These are phyloP conservation scores for Peromyscus aztecus DNA, from an alignment of 2,797 vertebrate genomes.

Conservation along the genomic window DNA sequence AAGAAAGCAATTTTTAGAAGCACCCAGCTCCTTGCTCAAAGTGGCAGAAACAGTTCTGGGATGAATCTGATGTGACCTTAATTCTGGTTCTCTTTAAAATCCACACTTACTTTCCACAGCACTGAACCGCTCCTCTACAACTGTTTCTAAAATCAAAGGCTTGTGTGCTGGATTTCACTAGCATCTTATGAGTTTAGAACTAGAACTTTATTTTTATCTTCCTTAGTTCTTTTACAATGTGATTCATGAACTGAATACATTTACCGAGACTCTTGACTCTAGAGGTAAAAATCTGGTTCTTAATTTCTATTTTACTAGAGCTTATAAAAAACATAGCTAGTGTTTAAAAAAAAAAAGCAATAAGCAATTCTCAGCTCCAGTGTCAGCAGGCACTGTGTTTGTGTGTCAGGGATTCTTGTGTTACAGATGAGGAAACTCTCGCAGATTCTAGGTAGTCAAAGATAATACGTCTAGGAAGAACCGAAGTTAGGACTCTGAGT, in stretches of 20 bases:
- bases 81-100: not conserved
- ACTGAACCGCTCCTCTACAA: not conserved
- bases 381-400: not conserved
- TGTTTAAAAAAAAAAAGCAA: not conserved
- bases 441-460: constrained; percentile 8
- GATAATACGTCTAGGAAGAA: not conserved
- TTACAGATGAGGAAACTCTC: constrained; percentile 18
- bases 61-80: not conserved
- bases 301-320: not conserved
- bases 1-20: constrained; percentile 41
- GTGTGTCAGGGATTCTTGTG: not conserved
- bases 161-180: not conserved
- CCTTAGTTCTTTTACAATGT: constrained; percentile 37
- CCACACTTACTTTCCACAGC: not conserved
- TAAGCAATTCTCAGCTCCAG: not conserved
- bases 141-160: not conserved
- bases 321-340: not conserved
- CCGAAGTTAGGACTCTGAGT: not conserved
- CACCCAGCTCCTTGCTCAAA: not conserved
- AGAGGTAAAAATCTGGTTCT: not conserved
- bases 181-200: not conserved
- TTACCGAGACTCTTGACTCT: not conserved
- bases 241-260: constrained; percentile 28
- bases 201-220: not conserved
- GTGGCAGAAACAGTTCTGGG: not conserved